phyloP scores from a whole-genome alignment of 2,888 invertebrate genomes.

The Drosophila mulleri region DNA sequence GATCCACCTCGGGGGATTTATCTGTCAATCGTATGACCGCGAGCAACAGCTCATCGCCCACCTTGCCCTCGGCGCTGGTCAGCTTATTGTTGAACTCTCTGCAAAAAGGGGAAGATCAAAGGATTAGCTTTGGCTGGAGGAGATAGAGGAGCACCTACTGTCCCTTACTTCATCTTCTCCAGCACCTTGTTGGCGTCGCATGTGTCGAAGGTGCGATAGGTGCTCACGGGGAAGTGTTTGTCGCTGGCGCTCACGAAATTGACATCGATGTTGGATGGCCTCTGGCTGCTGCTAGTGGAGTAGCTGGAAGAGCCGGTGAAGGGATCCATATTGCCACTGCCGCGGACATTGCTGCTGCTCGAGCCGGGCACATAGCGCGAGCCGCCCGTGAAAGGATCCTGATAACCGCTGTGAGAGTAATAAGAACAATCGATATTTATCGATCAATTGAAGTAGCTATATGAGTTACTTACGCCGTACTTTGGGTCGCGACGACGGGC shows the following conservation, averaged over 20 bases:
- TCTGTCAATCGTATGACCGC: slow-evolving; percentile 88
- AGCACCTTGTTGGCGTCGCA: slow-evolving; percentile 91
- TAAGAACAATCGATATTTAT: background rate
- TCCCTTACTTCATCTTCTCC: slow-evolving; percentile 87
- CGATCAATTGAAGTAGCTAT: background rate
- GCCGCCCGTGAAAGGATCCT: slow-evolving; percentile 90
- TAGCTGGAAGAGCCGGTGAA: slow-evolving; percentile 90
- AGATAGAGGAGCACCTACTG: background rate
- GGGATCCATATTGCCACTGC: slow-evolving; percentile 87
- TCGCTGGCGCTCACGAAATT: slow-evolving; percentile 74
- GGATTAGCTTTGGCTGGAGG: background rate
- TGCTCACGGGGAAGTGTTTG: slow-evolving; percentile 85
- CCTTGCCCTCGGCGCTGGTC: slow-evolving; percentile 63
- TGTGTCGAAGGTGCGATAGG: slow-evolving; percentile 90
- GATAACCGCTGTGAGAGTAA: slow-evolving; percentile 82
- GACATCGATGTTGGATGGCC: slow-evolving; percentile 67
- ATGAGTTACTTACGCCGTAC: slow-evolving; percentile 46
- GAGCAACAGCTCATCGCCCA: slow-evolving; percentile 76
- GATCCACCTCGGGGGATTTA: slow-evolving; percentile 75
- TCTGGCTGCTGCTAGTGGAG: slow-evolving; percentile 85
- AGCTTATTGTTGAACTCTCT: slow-evolving; percentile 90
- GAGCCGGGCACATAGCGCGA: slow-evolving; percentile 88
- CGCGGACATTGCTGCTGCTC: slow-evolving; percentile 64
- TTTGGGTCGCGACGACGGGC: slow-evolving; percentile 35
- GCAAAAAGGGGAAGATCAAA: slow-evolving; percentile 41